Base-by-base conservation (phyloP, 2,888 invertebrate genomes). In the Antitype chi region DNA sequence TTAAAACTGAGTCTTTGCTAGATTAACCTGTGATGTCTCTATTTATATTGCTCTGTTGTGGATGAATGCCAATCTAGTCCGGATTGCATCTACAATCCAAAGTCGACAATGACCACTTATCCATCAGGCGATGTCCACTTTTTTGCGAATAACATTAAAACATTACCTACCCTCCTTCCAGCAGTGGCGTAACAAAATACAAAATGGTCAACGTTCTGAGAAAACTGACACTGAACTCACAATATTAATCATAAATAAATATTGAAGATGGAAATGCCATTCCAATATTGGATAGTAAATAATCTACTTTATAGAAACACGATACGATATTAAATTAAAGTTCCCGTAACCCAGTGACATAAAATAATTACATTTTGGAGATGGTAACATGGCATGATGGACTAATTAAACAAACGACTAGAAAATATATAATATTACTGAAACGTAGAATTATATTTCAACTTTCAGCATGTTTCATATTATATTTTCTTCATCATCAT, bases 321-420 rank as follows among this genome's bases (percentile, higher is more conserved):
- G 32, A 74, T 79, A 68, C 32, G 25, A 79, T 74, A 78, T 70
- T 59, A 76, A 59, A 77, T 62, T 72, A 73, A 72, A 74, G 57
- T 74, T 53, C 15, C 62, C 57, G 20, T 63, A 32, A 57, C 57
- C 15, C 20, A 52, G 63, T 57, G 63, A 79, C 59, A 23, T 32
- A 74, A 79, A 79, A 74, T 79, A 79, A 79, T 79, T 60, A 66
- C 25, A 76, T 80, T 76, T 80, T 25, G 25, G 66, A 67, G 52
- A 73, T 78, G 57, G 62, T 63, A 60, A 78, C 32, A 68, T 78
- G 23, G 25, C 62, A 74, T 70, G 74, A 63, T 59, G 49, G 59
- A 49, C 49, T 74, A 68, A 68, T 74, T 74, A 70, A 78, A 63
- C 13, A 70, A 74, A 82, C 74, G 59, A 70, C 70, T 70, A 49